phyloP scores from a whole-genome alignment of 2,113 vertebrate genomes.

The Sapajus apella region DNA sequence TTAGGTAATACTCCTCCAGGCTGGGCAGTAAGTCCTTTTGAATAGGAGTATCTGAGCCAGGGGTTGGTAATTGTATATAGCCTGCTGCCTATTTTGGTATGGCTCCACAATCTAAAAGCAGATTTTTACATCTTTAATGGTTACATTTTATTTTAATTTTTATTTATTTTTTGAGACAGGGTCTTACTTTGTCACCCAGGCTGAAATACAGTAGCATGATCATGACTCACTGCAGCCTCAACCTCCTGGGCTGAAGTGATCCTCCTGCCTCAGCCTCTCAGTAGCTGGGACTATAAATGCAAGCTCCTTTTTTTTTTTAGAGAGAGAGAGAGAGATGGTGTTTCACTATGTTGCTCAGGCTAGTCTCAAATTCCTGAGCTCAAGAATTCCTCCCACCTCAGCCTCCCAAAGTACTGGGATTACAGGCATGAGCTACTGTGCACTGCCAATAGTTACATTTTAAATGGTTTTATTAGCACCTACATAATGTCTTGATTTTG shows the following conservation, averaged over 20 bases:
- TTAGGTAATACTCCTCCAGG: not conserved
- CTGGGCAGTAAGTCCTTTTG: not conserved
- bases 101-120: not conserved
- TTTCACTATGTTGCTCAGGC: not conserved
- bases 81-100: not conserved
- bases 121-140: no score
- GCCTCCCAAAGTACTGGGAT: not conserved
- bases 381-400: not conserved
- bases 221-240: no score
- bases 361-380: not conserved
- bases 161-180: not conserved
- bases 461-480: not conserved
- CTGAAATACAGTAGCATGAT: no score
- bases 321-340: no score
- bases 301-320: no score
- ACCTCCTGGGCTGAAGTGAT: no score
- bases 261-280: no score
- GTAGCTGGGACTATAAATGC: no score
- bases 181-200: not conserved
- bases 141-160: not conserved
- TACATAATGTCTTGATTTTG: not conserved
- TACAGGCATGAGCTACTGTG: not conserved
- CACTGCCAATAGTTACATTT: not conserved
- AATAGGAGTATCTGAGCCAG: not conserved
- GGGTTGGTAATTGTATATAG: not conserved